phyloP scores from a whole-genome alignment of 2,888 invertebrate genomes.

The Peribatodes rhomboidaria region DNA sequence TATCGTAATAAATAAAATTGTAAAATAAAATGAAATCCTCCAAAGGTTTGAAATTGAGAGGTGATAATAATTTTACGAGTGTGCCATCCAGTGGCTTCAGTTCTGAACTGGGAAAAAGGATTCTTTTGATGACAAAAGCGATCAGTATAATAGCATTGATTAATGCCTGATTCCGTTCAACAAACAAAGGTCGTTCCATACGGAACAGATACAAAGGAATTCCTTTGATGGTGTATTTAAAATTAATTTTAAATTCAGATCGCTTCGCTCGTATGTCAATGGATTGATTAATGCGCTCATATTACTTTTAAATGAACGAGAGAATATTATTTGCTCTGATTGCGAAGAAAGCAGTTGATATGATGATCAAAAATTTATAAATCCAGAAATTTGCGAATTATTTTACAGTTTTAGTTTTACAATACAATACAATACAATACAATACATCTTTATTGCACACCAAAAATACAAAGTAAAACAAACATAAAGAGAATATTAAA shows the following conservation, averaged over 20 bases:
- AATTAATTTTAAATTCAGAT: slow-evolving; percentile 34
- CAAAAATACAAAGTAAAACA: too few species aligned
- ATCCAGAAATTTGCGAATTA: too few species aligned
- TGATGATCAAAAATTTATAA: too few species aligned
- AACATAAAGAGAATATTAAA: too few species aligned
- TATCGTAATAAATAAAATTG: too few species aligned
- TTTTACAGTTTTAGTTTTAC: too few species aligned
- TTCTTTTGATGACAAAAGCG: slow-evolving; percentile 18
- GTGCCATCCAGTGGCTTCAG: background rate
- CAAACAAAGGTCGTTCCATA: slow-evolving; percentile 14
- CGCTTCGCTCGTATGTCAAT: slow-evolving; percentile 22
- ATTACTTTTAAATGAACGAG: slow-evolving; percentile 25
- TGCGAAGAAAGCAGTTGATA: slow-evolving; percentile 12
- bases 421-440: too few species aligned
- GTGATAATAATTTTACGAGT: too few species aligned
- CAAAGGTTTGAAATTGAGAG: too few species aligned
- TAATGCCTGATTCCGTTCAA: slow-evolving; percentile 17
- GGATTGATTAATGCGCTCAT: slow-evolving; percentile 33
- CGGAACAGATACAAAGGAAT: slow-evolving; percentile 23
- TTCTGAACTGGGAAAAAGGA: slow-evolving; percentile 4
- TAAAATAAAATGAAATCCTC: too few species aligned
- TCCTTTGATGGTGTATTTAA: slow-evolving; percentile 28
- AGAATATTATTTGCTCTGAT: slow-evolving; percentile 16
- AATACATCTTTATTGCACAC: too few species aligned
- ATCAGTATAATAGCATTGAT: slow-evolving; percentile 21